Evolutionary conservation across 2,888 invertebrate genomes (phyloP).

Genomic region (Euplagia quadripunctaria): DNA sequence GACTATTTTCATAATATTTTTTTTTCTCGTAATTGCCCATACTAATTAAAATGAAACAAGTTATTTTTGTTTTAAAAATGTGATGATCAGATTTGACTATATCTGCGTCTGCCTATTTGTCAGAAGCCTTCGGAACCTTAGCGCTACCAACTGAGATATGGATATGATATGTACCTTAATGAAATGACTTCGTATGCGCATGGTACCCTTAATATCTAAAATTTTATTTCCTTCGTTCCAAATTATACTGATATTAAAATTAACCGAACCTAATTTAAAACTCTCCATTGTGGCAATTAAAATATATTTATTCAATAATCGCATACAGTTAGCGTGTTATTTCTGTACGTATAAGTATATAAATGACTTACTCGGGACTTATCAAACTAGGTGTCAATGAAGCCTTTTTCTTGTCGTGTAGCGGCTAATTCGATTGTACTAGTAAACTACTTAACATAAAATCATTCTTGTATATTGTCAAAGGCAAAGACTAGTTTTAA

Average conservation of each 20-base stretch:
- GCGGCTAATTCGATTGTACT: slow-evolving; percentile 53
- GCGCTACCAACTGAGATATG: too few species aligned
- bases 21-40: too few species aligned
- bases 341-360: not conserved
- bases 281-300: not conserved
- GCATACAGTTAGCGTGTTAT: not conserved
- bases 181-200: too few species aligned
- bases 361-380: slow-evolving; percentile 30
- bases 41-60: too few species aligned
- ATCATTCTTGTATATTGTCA: slow-evolving; percentile 15
- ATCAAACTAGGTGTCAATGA: slow-evolving; percentile 52
- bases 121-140: too few species aligned
- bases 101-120: too few species aligned
- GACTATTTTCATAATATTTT: too few species aligned
- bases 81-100: too few species aligned
- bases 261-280: not conserved
- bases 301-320: not conserved
- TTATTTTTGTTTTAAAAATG: too few species aligned
- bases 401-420: slow-evolving; percentile 45
- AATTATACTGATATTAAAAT: not conserved
- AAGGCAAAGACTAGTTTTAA: slow-evolving; percentile 5
- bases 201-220: too few species aligned
- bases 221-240: too few species aligned
- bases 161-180: too few species aligned
- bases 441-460: slow-evolving; percentile 33